Evolutionary conservation across 2,888 invertebrate species (phyloP), one percentile per base, ranked within the genome.

Genomic region (Muschampia plurimacula): DNA sequence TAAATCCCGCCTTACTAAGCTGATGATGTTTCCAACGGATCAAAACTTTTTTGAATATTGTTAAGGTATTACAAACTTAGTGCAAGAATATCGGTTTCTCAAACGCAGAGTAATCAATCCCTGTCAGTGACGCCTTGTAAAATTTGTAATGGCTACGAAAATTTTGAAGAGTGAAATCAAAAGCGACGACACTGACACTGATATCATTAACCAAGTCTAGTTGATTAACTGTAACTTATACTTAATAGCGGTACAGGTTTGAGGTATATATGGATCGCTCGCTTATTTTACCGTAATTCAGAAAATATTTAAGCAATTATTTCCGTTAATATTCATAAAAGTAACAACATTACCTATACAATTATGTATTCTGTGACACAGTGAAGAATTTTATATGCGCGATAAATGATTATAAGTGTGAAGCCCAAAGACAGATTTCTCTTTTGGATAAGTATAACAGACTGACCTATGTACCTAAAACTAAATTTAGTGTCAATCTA

Each of bases 1-100:
- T 85, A 85, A 77, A 79, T 76, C 77, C 75, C 73, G 76, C 77
- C 77, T 77, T 75, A 74, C 74, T 72, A 62, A 71, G 73, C 75
- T 75, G 74, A 74, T 76, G 76, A 77, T 77, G 75, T 72, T 78
- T 76, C 67, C 69, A 66, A n/a, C 36, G 72, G 67, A 67, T 72
- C 67, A 67, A 72, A 72, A 67, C 62, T 72, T 72, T 71, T 72
- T 72, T 66, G 49, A 49, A 67, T 67, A 72, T 72, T 67, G 66
- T 67, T 72, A 67, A 28, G 32, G 15, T 55, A 67, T 72, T 67
- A 71, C 68, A 36, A 68, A 69, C 49, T 49, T 64, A 22, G 60
- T 71, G 22, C 41, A 62, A 67, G 71, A 60, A 59, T 66, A 62
- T 46, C 39, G 36, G 36, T 66, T 64, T 59, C 41, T 36, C 39